phyloP scores from a whole-genome alignment of 2,113 vertebrate genomes.

The Pteruthius melanotis region DNA sequence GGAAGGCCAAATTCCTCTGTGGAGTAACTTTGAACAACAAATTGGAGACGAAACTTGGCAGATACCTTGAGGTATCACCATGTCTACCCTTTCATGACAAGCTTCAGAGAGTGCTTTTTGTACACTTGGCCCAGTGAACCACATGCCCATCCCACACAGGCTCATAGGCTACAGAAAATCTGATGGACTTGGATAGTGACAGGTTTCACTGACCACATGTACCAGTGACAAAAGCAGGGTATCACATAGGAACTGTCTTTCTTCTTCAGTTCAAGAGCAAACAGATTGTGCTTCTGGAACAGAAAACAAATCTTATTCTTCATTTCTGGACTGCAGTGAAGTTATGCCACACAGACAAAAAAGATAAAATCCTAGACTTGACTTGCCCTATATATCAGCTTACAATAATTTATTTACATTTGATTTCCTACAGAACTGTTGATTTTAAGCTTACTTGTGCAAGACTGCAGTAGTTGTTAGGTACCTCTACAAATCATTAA shows the following conservation, averaged over 20 bases:
- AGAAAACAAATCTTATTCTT: not conserved
- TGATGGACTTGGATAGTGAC: not conserved
- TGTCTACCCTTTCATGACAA: not conserved
- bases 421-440: not conserved
- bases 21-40: not conserved
- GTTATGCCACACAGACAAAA: not conserved
- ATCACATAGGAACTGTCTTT: not conserved
- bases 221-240: not conserved
- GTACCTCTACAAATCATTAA: not conserved
- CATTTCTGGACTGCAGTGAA: not conserved
- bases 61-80: not conserved
- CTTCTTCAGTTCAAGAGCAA: not conserved
- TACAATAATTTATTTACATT: not conserved
- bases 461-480: not conserved
- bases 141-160: not conserved
- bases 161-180: not conserved
- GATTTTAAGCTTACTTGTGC: not conserved
- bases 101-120: not conserved
- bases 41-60: not conserved
- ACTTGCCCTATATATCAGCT: not conserved
- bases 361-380: not conserved
- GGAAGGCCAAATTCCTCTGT: not conserved
- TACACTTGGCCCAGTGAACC: not conserved
- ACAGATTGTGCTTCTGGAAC: not conserved
- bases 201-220: not conserved